These are phyloP conservation scores for Anisognathus igniventris DNA, from an alignment of 2,797 vertebrate genomes.

Conservation along the genomic window DNA sequence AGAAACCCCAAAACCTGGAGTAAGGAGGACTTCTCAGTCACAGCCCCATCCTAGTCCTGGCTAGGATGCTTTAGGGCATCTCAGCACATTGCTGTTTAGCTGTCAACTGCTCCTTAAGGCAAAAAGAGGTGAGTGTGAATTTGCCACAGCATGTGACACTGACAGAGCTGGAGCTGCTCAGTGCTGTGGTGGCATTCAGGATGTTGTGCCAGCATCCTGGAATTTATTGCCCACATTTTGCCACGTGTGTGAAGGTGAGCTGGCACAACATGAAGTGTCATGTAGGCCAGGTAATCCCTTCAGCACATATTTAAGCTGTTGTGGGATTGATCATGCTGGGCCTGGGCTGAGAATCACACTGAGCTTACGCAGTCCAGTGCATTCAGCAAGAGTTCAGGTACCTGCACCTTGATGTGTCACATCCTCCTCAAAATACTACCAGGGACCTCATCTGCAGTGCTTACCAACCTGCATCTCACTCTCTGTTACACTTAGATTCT, in stretches of 20 bases:
- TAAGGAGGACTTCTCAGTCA: background rate
- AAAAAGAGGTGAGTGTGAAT: background rate
- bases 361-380: background rate
- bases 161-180: background rate
- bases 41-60: background rate
- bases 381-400: background rate
- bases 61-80: background rate
- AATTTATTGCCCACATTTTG: background rate
- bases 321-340: background rate
- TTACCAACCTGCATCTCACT: background rate
- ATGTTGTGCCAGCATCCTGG: background rate
- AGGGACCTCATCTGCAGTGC: background rate
- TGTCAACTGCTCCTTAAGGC: background rate
- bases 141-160: background rate
- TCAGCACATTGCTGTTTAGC: background rate
- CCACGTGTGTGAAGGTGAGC: background rate
- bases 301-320: background rate
- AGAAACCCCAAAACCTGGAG: background rate
- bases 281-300: background rate
- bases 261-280: fast-evolving
- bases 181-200: background rate
- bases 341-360: background rate
- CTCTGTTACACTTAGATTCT: background rate
- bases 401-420: background rate
- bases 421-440: background rate